Base-by-base conservation (phyloP, 2,113 vertebrate genomes). In the Python bivittatus region DNA sequence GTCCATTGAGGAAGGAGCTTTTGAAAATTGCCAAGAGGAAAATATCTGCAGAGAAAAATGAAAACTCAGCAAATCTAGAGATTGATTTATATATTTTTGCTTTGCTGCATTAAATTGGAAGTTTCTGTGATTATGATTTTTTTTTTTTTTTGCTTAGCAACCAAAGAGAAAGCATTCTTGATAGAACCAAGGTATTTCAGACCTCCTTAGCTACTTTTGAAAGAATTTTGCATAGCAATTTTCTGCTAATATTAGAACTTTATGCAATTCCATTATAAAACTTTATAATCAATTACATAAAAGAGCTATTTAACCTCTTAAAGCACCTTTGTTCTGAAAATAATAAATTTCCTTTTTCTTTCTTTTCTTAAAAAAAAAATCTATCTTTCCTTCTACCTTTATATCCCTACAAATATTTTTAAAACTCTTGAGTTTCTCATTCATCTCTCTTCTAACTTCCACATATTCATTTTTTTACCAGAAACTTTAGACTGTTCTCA, bases 31-130 rank as follows among this genome's bases (percentile, higher is more conserved):
- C 89, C 94, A 94, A 92, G 84, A 88, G 58, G 60, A 93, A 95
- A 94, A 92, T 33, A 13, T 95, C 87, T 96, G 42, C 89, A 96
- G 89, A 84, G 93, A 93, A 97, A 94, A 88, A 57, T 88, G 89
- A 93, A 94, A 90, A 94, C 79, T 68, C 86, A 83, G 44, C 64
- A 96, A 97, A 97, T 97, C 89, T 72, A 96, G 94, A 95, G 91
- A 93, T 87, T 94, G 94, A 91, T 94, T 25, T 96, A 96, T 95
- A 89, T 94, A 92, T 90, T 89, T 88, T 95, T 87, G 83, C 88
- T 94, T 88, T 96, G 6, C 72, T 92, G 92, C 87, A 95, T 89
- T 93, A 95, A 95, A 64, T 89, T 53, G 53, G 93, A 96, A 95
- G 88, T 94, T 94, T 96, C 94, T 79, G 90, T 90, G 92, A 94